Conservation (phyloP, 2,113 vertebrate genomes). For the Lasiurus cinereus region DNA sequence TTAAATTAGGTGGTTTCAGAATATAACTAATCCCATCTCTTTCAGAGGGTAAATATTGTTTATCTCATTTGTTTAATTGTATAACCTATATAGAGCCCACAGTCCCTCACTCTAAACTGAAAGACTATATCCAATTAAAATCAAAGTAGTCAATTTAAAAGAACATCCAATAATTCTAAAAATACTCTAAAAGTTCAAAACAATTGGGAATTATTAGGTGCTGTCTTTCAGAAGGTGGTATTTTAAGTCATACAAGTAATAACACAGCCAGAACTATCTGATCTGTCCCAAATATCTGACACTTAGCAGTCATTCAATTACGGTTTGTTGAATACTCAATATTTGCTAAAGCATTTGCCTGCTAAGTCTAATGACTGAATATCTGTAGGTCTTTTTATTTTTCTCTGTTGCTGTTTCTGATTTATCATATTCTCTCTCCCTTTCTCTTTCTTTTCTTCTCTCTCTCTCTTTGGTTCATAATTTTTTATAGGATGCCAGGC, state of each 20-base stretch:
- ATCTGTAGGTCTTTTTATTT: background rate
- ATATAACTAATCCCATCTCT: background rate
- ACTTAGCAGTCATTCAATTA: slow-evolving; percentile 18
- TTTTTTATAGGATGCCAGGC: slow-evolving; percentile 26
- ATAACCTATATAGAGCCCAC: background rate
- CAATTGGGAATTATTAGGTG: background rate
- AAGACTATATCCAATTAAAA: background rate
- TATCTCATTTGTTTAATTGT: slow-evolving; percentile 27
- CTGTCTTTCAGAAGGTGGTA: slow-evolving; percentile 6
- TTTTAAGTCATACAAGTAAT: background rate
- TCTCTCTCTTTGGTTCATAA: background rate
- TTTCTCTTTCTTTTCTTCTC: background rate
- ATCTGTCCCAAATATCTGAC: background rate
- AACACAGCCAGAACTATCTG: slow-evolving; percentile 35
- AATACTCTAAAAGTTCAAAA: slow-evolving; percentile 20
- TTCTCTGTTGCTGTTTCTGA: slow-evolving; percentile 13
- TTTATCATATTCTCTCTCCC: background rate
- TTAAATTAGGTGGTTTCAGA: slow-evolving; percentile 26
- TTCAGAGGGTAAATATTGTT: background rate
- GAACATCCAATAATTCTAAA: slow-evolving; percentile 35
- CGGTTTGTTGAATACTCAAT: background rate
- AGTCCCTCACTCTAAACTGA: background rate
- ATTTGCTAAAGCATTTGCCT: slow-evolving; percentile 38
- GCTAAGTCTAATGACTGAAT: slow-evolving; percentile 26
- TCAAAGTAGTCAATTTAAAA: slow-evolving; percentile 1